Conservation (phyloP, 2,797 vertebrate genomes). For the Austrolebias charrua region DNA sequence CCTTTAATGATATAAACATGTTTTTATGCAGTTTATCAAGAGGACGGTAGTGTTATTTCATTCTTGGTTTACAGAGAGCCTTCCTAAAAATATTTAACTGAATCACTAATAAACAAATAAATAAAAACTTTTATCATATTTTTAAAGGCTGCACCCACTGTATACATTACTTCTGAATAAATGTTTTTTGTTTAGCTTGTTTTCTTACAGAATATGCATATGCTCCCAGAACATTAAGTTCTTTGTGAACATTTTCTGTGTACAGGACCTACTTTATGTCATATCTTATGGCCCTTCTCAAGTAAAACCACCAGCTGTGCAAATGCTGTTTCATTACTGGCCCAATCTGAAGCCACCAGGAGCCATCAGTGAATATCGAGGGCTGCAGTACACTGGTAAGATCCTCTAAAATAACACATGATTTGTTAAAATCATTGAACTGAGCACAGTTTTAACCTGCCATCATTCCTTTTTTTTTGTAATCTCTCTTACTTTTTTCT, state of each 20-base stretch:
- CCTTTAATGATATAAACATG: no score
- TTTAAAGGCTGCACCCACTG: no score
- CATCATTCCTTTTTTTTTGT: slow-evolving; percentile 7
- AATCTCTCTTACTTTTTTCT: background rate
- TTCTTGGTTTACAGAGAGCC: no score
- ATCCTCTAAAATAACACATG: slow-evolving; percentile 23
- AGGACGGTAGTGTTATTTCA: no score
- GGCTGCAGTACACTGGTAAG: slow-evolving; percentile 97
- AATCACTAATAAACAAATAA: no score
- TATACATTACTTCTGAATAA: no score
- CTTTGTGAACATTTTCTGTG: slow-evolving; percentile 7
- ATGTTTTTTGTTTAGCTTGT: background rate
- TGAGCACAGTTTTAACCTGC: slow-evolving; percentile 32
- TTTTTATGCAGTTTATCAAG: no score
- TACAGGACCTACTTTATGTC: slow-evolving; percentile 95
- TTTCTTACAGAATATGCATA: background rate
- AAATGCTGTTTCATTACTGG: slow-evolving; percentile 99
- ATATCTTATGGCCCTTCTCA: slow-evolving; percentile 98
- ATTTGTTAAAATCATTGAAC: slow-evolving; percentile 22
- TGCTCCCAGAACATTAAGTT: background rate
- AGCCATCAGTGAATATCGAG: slow-evolving; percentile 97
- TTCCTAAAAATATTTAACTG: no score
- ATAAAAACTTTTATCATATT: no score
- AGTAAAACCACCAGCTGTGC: slow-evolving; percentile 97
- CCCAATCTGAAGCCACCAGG: slow-evolving; percentile 98